Conservation (phyloP, 2,888 invertebrate genomes). For the Chironomus riparius region DNA sequence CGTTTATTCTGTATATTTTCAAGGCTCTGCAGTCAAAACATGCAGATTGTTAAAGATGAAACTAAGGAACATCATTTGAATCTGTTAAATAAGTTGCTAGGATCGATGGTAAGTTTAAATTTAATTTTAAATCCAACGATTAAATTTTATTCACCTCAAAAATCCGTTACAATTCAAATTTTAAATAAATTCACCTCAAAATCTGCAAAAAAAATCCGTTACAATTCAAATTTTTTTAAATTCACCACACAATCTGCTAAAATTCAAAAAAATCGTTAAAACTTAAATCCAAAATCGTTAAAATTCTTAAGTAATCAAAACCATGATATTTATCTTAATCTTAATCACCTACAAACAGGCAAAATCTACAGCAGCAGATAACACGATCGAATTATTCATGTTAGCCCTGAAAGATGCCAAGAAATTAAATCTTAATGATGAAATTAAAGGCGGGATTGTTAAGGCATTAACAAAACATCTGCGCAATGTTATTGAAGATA, state of each 20-base stretch:
- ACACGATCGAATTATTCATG: neutral
- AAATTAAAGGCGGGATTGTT: slow-evolving; percentile 10
- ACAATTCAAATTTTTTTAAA: too few relatives aligned
- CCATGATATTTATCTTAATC: too few relatives aligned
- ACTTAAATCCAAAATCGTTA: too few relatives aligned
- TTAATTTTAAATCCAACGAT: too few relatives aligned
- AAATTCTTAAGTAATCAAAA: too few relatives aligned
- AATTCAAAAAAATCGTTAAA: too few relatives aligned
- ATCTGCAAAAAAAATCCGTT: too few relatives aligned
- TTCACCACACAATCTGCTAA: too few relatives aligned
- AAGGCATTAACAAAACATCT: neutral
- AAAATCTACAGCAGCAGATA: neutral
- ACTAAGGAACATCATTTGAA: neutral
- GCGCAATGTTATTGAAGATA: neutral
- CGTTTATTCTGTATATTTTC: neutral
- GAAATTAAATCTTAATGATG: slow-evolving; percentile 17
- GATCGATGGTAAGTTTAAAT: neutral
- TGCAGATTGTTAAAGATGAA: neutral
- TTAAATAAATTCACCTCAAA: too few relatives aligned
- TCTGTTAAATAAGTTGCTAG: neutral
- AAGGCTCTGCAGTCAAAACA: slow-evolving; percentile 4
- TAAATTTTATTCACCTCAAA: too few relatives aligned
- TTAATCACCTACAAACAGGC: too few relatives aligned
- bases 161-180: too few relatives aligned
- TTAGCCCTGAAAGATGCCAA: slow-evolving; percentile 13